Base-by-base conservation (phyloP, 2,888 invertebrate genomes). In the Hirtodrosophila confusa region DNA sequence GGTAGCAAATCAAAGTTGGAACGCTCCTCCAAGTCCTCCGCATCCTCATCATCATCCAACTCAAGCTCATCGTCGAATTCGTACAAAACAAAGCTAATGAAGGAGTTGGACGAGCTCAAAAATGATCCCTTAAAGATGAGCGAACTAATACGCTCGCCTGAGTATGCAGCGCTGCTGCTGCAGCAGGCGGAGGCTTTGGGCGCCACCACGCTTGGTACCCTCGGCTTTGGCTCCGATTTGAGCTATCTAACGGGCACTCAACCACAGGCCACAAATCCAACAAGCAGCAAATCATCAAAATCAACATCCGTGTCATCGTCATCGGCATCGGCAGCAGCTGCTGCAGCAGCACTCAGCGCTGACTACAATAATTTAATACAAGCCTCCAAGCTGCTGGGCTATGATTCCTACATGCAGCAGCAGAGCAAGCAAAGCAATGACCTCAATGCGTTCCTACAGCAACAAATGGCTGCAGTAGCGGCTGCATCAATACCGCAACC, bases 181-280 rank as follows among this genome's bases (percentile, higher is more conserved):
- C 91, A 92, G 62, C 92, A 92, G 67, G 92, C 92, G 0, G 91
- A 91, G 60, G 91, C 91, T 1, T 64, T 91, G 57, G 91, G 91
- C 0, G 91, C 91, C 24, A 91, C 91, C 2, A 91, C 91, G 3
- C 65, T 91, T 45, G 91, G 91, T 6, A 90, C 91, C 0, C 62
- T 91, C 11, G 91, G 91, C 4, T 90, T 91, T 68, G 90, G 90
- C 1, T 78, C 89, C 3, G 91, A 91, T 61, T 90, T 91, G 40
- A 90, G 90, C 29, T 91, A 91, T 64, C 64, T 91, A 31, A 88
- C 90, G 0, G 89, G 90, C n/a, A 80, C 29, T 41, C 73, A 47
- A 23, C 55, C 50, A 5, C 17, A 17, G 17, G 31, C 45, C 0
- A 33, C 55, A 4, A 70, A 58, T 55, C 47, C 75, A 9, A 40